phyloP scores from a whole-genome alignment of 2,888 invertebrate species.

The Lissocephala sabroskyi region DNA sequence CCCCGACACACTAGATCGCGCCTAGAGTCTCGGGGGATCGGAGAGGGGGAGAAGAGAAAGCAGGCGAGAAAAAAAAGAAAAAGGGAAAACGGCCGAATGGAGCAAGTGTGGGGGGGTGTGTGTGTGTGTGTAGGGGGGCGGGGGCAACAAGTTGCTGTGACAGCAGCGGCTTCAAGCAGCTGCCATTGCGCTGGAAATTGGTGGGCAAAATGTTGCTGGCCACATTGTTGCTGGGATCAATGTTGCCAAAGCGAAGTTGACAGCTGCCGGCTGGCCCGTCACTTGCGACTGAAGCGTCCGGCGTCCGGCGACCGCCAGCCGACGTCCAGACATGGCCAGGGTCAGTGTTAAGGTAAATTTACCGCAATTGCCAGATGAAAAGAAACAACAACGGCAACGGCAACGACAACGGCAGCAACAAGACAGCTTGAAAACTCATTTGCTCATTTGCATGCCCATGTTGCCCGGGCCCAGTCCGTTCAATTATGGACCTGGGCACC shows the following conservation, averaged over 20 bases:
- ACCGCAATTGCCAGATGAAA: conserved; percentile 12
- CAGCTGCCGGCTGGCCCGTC: conserved; percentile 16
- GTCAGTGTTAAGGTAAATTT: conserved; percentile 4
- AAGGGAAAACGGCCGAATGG: too few species aligned
- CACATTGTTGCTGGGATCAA: conserved; percentile 1
- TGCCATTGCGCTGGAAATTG: conserved; percentile 36
- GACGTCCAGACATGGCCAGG: neutral
- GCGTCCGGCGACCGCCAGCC: neutral
- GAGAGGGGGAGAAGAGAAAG: too few species aligned
- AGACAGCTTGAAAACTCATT: too few species aligned
- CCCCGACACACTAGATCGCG: too few species aligned
- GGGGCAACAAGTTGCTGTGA: conserved; percentile 42
- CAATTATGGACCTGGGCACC: conserved; percentile 8
- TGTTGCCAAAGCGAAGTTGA: conserved; percentile 28
- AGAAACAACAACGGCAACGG: too few species aligned
- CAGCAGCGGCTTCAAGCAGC: conserved; percentile 30
- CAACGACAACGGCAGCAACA: too few species aligned
- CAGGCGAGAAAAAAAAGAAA: too few species aligned
- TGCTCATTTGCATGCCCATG: conserved; percentile 43
- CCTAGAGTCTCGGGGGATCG: too few species aligned
- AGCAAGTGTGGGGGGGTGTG: too few species aligned
- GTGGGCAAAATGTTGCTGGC: neutral
- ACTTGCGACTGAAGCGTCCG: neutral
- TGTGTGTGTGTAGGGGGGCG: too few species aligned
- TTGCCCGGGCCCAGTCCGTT: too few species aligned